Percentiles rank a stretch among this genome's conserved stretches.
Evolutionary conservation across 1,140 invertebrate genomes (phyloP).

Genomic region (Phortica variegata): DNA sequence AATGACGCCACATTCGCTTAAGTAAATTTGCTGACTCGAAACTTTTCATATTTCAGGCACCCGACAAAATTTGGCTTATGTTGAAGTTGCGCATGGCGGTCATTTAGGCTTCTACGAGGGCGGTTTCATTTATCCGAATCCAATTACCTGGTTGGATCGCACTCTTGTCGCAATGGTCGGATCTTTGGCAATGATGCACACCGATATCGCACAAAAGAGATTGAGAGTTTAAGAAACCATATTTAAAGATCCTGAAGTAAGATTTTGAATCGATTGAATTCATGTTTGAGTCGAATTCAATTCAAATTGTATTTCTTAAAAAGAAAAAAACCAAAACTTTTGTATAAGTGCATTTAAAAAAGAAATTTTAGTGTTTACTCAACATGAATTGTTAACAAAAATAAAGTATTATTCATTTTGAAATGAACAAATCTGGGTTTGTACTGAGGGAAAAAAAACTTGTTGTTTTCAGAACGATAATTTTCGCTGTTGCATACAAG

Average conservation of each 20-base stretch:
- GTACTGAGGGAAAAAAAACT: no score
- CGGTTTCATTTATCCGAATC: slow-evolving; percentile 78
- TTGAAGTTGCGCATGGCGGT: slow-evolving; percentile 84
- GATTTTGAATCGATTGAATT: slow-evolving; percentile 15
- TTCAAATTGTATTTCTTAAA: slow-evolving; percentile 31
- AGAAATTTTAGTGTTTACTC: no score
- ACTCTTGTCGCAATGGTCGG: slow-evolving; percentile 74
- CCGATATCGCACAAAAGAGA: slow-evolving; percentile 27
- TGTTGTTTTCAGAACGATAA: no score
- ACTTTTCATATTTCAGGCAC: no score
- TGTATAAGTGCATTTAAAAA: slow-evolving; percentile 46
- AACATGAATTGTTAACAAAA: no score
- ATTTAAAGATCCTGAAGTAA: background rate
- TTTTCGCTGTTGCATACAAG: no score
- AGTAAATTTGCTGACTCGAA: background rate
- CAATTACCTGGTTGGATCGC: slow-evolving; percentile 87
- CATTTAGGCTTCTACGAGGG: slow-evolving; percentile 93
- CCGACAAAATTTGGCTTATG: slow-evolving; percentile 69
- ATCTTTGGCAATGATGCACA: slow-evolving; percentile 59
- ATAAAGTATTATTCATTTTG: no score
- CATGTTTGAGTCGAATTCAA: slow-evolving; percentile 33
- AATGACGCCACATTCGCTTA: background rate
- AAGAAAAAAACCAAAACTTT: slow-evolving; percentile 23
- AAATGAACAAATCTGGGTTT: no score
- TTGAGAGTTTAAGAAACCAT: slow-evolving; percentile 15